Conservation (phyloP, 64 coral and sea anemone species). For the Stylophora pistillata region DNA sequence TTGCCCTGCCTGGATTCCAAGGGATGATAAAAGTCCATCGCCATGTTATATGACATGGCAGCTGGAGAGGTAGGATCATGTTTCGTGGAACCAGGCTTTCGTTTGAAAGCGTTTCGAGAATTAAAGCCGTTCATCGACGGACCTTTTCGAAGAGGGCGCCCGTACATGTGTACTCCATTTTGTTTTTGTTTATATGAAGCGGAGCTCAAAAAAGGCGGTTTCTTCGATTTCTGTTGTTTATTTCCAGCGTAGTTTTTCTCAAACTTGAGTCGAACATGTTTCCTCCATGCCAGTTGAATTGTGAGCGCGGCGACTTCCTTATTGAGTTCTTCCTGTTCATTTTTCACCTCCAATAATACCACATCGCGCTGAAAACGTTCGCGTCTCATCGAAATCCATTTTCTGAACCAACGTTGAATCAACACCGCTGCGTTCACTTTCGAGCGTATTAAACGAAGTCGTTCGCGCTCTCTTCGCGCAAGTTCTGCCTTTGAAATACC, state of each 20-base stretch:
- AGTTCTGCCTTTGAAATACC: slow-evolving; percentile 28
- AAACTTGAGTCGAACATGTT: slow-evolving; percentile 16
- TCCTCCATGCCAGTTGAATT: slow-evolving; percentile 59
- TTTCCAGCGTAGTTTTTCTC: background rate
- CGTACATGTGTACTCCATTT: slow-evolving; percentile 25
- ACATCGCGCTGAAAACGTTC: background rate
- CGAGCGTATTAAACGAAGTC: slow-evolving; percentile 43
- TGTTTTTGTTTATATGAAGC: background rate
- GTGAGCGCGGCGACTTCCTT: slow-evolving; percentile 46
- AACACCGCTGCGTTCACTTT: slow-evolving; percentile 51
- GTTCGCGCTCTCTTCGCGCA: slow-evolving; percentile 51
- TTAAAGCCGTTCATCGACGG: background rate
- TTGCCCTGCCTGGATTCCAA: slow-evolving; percentile 46
- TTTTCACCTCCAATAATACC: slow-evolving; percentile 12
- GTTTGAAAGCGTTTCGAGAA: background rate
- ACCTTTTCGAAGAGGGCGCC: background rate
- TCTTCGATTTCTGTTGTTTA: background rate
- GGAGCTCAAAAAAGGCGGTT: background rate
- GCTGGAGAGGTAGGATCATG: background rate
- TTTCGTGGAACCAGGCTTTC: slow-evolving; percentile 8
- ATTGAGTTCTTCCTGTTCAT: slow-evolving; percentile 46
- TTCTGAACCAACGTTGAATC: slow-evolving; percentile 57
- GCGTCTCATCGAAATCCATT: slow-evolving; percentile 6
- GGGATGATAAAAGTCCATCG: slow-evolving; percentile 56
- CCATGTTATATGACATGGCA: slow-evolving; percentile 59